Conservation (phyloP, 2,113 vertebrate genomes). For the Gallinago media region DNA sequence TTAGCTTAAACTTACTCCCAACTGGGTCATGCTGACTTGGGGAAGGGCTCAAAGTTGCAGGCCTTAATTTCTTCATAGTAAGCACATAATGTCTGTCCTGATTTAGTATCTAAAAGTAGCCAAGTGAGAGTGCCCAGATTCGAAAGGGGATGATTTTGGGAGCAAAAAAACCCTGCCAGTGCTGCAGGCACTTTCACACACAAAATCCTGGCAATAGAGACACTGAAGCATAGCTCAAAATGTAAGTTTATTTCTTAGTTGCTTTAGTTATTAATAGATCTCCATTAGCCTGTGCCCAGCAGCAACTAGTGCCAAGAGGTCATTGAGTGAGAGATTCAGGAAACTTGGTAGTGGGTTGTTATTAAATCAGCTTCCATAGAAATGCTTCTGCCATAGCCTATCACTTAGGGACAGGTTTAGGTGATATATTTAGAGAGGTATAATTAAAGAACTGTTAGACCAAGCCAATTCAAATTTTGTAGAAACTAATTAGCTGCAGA, state of each 20-base stretch:
- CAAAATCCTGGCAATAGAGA: neutral
- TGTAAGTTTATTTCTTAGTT: neutral
- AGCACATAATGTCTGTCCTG: neutral
- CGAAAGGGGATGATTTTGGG: neutral
- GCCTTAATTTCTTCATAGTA: neutral
- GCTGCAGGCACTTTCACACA: neutral
- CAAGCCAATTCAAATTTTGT: neutral
- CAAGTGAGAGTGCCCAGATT: neutral
- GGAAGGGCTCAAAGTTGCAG: neutral
- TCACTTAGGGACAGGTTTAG: neutral
- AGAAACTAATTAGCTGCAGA: neutral
- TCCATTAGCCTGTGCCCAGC: neutral
- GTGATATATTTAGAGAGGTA: neutral
- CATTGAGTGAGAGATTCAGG: neutral
- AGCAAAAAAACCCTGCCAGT: accelerated
- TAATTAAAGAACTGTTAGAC: neutral
- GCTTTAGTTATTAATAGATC: neutral
- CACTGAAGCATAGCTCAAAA: neutral
- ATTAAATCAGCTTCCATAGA: neutral
- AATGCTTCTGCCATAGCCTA: neutral
- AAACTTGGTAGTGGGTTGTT: neutral
- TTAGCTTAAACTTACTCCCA: neutral
- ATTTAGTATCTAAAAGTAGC: neutral
- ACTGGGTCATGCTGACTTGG: neutral
- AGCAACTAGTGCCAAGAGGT: neutral